Evolutionary conservation across 2,113 vertebrate genomes (phyloP), one percentile per base, ranked within the genome.

Genomic region (Merops nubicus): DNA sequence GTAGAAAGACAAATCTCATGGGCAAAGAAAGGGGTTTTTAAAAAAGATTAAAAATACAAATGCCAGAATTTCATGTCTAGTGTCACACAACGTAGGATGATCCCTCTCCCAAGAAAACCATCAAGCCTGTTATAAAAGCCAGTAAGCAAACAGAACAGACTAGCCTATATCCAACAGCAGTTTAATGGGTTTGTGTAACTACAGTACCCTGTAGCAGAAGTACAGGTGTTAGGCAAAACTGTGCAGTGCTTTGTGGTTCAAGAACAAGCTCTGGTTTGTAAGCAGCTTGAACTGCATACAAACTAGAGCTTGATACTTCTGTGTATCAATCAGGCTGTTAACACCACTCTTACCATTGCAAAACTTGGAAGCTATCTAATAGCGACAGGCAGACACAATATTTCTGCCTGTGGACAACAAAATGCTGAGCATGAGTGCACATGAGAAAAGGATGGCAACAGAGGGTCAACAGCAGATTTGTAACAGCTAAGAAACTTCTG

Each of bases 381-480:
- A 73, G 17, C 34, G 90, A 76, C 4, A 26, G 29, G 23, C 5
- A 70, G 51, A 72, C 26, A 51, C 0, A 0, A 72, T 48, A 47
- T 15, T 85, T 56, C 43, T 12, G 9, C 10, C 20, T 11, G 28
- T 31, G 88, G 38, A 33, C 34, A 65, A n/a, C 16, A 21, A 59
- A 57, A 82, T 34, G 42, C 17, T 25, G 23, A 80, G 10, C 5
- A 8, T 1, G 1, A 0, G 0, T 29, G 73, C 65, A 40, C 2
- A 1, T 12, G 18, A 50, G 31, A 88, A 69, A 79, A 10, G 12
- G 42, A 38, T 18, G 6, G 47, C 18, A 79, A 65, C 13, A 29
- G 15, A 73, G 14, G 4, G 22, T 40, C 23, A 95, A 53, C 13
- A 45, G 23, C 10, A 73, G 45, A 57, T 43, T 56, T 79, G 11